phyloP scores from a whole-genome alignment of 2,888 invertebrate genomes.

The Drosophila multiciliata region DNA sequence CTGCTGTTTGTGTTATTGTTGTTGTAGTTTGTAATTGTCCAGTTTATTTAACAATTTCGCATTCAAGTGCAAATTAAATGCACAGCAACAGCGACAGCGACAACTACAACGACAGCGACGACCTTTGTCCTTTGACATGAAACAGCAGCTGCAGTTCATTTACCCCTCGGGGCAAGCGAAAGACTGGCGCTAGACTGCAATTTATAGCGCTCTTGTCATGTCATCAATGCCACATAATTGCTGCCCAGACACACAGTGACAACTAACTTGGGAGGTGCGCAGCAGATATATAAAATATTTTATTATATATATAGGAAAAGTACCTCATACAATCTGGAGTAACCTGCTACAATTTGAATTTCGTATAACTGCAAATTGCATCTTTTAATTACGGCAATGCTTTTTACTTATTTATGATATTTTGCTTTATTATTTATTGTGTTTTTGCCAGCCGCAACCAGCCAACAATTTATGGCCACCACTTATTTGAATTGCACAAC shows the following conservation, averaged over 20 bases:
- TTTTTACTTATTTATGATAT: constrained; percentile 64
- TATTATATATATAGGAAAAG: neutral
- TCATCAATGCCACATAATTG: constrained; percentile 31
- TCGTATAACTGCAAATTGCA: constrained; percentile 6
- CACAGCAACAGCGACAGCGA: constrained; percentile 53
- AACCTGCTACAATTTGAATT: neutral
- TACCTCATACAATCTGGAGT: no score
- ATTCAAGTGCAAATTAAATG: constrained; percentile 71
- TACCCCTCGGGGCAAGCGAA: constrained; percentile 27
- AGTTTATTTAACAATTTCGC: constrained; percentile 66
- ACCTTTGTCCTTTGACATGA: neutral
- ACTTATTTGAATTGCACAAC: constrained; percentile 29
- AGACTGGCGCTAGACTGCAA: constrained; percentile 5
- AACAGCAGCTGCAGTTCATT: constrained; percentile 49
- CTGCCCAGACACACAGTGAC: neutral
- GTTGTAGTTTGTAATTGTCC: constrained; percentile 60
- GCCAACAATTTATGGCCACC: constrained; percentile 43
- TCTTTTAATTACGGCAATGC: constrained; percentile 32
- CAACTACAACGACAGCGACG: constrained; percentile 38
- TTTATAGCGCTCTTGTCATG: constrained; percentile 23
- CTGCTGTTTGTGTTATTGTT: constrained; percentile 13
- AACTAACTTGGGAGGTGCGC: neutral
- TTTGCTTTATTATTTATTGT: constrained; percentile 65
- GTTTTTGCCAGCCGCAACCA: constrained; percentile 43
- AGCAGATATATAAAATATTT: neutral